A percentile compares a stretch with the other conserved stretches of the same genome.
Conservation (phyloP, 2,888 invertebrate genomes). For the Rotaria socialis region DNA sequence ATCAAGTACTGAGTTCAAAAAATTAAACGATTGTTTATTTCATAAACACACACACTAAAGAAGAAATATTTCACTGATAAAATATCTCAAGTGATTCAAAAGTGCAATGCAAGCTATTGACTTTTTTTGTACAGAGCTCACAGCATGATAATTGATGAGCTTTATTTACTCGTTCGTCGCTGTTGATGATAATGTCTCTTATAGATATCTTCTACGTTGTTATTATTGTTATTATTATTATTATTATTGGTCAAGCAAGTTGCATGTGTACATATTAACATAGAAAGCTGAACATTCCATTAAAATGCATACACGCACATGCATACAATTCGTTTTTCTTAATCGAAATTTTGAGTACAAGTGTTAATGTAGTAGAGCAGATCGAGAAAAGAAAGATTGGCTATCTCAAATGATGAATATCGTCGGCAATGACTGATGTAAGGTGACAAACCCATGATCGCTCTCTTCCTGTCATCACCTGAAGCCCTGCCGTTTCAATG, state of each 20-base stretch:
- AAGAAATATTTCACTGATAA: slow-evolving; percentile 20
- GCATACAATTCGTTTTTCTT: not conserved
- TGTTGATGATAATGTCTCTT: slow-evolving; percentile 18
- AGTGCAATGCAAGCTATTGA: not conserved
- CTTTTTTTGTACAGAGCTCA: not conserved
- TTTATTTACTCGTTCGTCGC: not conserved
- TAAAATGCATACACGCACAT: not conserved
- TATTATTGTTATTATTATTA: slow-evolving; percentile 16
- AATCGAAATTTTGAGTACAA: slow-evolving; percentile 18
- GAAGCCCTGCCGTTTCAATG: slow-evolving; percentile 7
- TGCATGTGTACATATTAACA: not conserved
- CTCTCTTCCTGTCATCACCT: slow-evolving; percentile 32
- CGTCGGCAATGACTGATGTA: slow-evolving; percentile 20
- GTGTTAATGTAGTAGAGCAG: slow-evolving; percentile 15
- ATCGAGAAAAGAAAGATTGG: slow-evolving; percentile 7
- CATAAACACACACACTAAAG: not conserved
- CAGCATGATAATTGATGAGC: slow-evolving; percentile 11
- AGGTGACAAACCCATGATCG: slow-evolving; percentile 32
- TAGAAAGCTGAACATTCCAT: slow-evolving; percentile 21
- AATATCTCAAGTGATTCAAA: slow-evolving; percentile 4
- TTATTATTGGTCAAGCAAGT: slow-evolving; percentile 19
- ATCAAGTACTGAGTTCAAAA: not conserved
- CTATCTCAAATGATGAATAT: slow-evolving; percentile 22
- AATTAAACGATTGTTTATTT: not conserved
- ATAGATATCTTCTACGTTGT: not conserved